A percentile compares a stretch with the other conserved stretches of the same genome.
Conservation (phyloP, 2,113 vertebrate genomes). For the Cettia cetti region DNA sequence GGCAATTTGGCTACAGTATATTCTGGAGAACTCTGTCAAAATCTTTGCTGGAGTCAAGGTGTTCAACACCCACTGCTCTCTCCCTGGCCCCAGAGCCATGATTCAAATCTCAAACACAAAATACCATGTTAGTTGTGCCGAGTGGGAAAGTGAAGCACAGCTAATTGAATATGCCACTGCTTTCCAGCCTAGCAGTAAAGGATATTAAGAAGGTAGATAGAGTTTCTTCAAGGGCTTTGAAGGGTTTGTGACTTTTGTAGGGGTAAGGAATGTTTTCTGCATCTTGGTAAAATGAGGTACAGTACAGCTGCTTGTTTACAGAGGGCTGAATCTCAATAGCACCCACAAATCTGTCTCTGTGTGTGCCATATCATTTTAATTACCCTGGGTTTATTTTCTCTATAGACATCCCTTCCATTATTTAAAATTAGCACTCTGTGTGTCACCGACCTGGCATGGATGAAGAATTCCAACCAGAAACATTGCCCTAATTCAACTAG, state of each 20-base stretch:
- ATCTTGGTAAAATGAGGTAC: neutral
- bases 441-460: fast-evolving
- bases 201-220: neutral
- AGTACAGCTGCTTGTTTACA: neutral
- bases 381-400: neutral
- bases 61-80: fast-evolving
- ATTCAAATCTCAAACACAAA: neutral
- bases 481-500: neutral
- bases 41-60: neutral
- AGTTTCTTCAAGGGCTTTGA: neutral
- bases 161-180: neutral
- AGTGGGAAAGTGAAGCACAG: neutral
- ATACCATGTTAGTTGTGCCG: neutral
- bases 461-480: neutral
- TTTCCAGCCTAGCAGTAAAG: neutral
- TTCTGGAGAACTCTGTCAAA: neutral
- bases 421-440: neutral
- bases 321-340: neutral
- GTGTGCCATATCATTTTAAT: neutral
- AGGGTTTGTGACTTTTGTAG: neutral
- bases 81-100: neutral
- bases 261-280: neutral
- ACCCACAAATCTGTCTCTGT: neutral
- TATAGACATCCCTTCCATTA: neutral
- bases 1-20: neutral